A percentile compares a stretch with the other conserved stretches of the same genome.
These are phyloP conservation scores for Camponotus vicinus DNA, from an alignment of 1,140 invertebrate genomes.

Conservation along the genomic window DNA sequence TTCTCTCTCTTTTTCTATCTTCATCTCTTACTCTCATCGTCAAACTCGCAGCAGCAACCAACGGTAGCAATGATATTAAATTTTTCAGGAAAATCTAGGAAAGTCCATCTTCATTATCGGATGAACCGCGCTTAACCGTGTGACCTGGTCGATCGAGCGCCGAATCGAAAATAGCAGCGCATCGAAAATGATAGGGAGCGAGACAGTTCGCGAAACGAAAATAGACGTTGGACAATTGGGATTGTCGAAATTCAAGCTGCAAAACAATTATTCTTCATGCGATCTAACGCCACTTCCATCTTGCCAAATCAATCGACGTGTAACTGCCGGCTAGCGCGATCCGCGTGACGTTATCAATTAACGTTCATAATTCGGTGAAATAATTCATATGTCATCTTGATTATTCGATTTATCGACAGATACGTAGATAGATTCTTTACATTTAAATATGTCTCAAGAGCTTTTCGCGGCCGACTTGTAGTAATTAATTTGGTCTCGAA, in stretches of 20 bases:
- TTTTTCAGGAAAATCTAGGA: constrained; percentile 72
- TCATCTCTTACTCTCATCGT: constrained; percentile 18
- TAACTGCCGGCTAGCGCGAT: constrained; percentile 13
- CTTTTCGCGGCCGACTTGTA: background rate
- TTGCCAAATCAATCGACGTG: constrained; percentile 19
- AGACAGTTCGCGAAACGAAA: constrained; percentile 72
- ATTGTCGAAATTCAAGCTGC: constrained; percentile 36
- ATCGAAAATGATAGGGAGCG: constrained; percentile 69
- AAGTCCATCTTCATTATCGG: constrained; percentile 76
- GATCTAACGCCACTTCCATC: background rate
- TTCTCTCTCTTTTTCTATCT: constrained; percentile 20
- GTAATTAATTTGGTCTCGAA: constrained; percentile 22
- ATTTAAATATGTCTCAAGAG: constrained; percentile 17
- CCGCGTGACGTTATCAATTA: constrained; percentile 45
- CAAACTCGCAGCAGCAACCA: constrained; percentile 23
- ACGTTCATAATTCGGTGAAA: background rate
- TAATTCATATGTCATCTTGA: constrained; percentile 4
- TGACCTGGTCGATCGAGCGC: constrained; percentile 74
- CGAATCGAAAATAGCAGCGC: constrained; percentile 71
- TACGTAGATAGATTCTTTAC: constrained; percentile 19
- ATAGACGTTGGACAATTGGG: constrained; percentile 68
- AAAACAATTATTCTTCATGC: constrained; percentile 45
- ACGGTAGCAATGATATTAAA: constrained; percentile 70
- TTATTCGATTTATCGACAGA: constrained; percentile 6
- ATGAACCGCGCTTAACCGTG: constrained; percentile 74